A percentile compares a stretch with the other conserved stretches of the same genome.
These are phyloP conservation scores for Athalia circularis DNA, from an alignment of 2,888 invertebrate species.

Conservation along the genomic window DNA sequence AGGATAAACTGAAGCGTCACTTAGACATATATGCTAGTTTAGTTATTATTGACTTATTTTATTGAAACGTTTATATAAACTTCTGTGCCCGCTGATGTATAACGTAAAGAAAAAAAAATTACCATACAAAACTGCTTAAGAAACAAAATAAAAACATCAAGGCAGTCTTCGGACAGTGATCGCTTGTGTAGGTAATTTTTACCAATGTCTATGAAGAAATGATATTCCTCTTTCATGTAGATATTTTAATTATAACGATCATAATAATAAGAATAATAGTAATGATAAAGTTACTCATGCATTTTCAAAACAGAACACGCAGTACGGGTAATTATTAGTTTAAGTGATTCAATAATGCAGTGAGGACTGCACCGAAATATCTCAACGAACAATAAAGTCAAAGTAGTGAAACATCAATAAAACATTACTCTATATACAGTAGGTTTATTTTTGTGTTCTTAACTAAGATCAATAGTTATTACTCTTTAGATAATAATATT, in stretches of 20 bases:
- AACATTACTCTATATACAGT: slow-evolving; percentile 71
- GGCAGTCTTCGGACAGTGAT: slow-evolving; percentile 29
- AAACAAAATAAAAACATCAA: neutral
- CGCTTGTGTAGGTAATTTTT: neutral
- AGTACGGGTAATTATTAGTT: slow-evolving; percentile 1
- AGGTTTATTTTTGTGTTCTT: slow-evolving; percentile 67
- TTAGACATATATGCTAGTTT: slow-evolving; percentile 10
- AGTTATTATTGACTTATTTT: slow-evolving; percentile 25
- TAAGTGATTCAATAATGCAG: neutral
- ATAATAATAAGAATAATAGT: neutral
- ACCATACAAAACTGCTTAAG: slow-evolving; percentile 28
- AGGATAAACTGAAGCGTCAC: slow-evolving; percentile 14
- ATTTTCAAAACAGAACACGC: neutral
- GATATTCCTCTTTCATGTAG: neutral
- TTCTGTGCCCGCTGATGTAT: neutral
- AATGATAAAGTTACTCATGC: neutral
- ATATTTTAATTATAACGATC: neutral
- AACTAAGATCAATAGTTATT: slow-evolving; percentile 55
- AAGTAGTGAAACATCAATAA: slow-evolving; percentile 64
- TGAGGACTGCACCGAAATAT: slow-evolving; percentile 17
- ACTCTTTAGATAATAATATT: slow-evolving; percentile 44
- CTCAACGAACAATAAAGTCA: slow-evolving; percentile 8
- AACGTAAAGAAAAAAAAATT: slow-evolving; percentile 13
- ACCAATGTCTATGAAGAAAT: neutral
- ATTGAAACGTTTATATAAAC: neutral